Percentiles rank a stretch among this genome's conserved stretches.
Evolutionary conservation across 2,797 vertebrate species (phyloP).

Genomic region (Heteromormyrus szaboi): DNA sequence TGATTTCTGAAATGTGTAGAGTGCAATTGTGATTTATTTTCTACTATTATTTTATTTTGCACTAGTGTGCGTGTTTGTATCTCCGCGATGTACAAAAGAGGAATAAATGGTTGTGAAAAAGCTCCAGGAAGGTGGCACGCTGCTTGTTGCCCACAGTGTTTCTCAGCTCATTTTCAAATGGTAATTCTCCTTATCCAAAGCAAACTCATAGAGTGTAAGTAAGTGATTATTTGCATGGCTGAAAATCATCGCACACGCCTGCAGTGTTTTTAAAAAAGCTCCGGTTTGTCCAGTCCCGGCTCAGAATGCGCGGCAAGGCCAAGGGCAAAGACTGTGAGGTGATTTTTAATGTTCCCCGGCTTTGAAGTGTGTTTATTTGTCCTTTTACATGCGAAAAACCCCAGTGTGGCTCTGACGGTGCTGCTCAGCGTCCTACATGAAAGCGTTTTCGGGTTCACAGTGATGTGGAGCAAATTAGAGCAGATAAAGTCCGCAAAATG

Average conservation of each 20-base stretch:
- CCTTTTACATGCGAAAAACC: slow-evolving; percentile 56
- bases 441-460: not conserved
- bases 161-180: slow-evolving; percentile 95
- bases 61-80: slow-evolving; percentile 12
- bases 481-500: slow-evolving; percentile 41
- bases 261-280: slow-evolving; percentile 81
- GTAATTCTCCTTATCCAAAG: slow-evolving; percentile 94
- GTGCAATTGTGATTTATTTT: slow-evolving; percentile 35
- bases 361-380: slow-evolving; percentile 69
- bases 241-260: slow-evolving; percentile 85
- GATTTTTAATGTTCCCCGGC: slow-evolving; percentile 20
- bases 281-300: slow-evolving; percentile 81
- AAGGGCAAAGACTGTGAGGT: slow-evolving; percentile 18
- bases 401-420: slow-evolving; percentile 32
- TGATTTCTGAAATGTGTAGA: slow-evolving; percentile 17
- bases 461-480: slow-evolving; percentile 15
- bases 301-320: slow-evolving; percentile 57
- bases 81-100: not conserved
- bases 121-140: slow-evolving; percentile 75
- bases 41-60: slow-evolving; percentile 16
- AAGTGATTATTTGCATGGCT: slow-evolving; percentile 98
- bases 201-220: slow-evolving; percentile 91
- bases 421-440: slow-evolving; percentile 3
- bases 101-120: slow-evolving; percentile 58
- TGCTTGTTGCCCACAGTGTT: slow-evolving; percentile 85